Evolutionary conservation across 2,113 vertebrate genomes (phyloP).

Genomic region (Indicator indicator): DNA sequence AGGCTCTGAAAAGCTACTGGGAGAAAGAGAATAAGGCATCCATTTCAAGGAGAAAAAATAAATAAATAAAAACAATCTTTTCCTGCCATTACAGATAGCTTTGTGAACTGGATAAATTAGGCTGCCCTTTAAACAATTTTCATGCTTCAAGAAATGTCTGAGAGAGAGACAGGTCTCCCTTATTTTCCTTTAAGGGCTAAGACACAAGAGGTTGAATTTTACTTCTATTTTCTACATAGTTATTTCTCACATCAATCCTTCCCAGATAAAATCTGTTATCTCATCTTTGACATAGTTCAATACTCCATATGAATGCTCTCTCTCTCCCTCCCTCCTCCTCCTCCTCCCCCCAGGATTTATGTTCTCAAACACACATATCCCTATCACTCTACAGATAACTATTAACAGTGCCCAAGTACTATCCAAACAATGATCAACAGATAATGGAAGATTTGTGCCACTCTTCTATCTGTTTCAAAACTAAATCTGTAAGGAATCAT

Average conservation of each 20-base stretch:
- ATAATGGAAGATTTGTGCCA: not conserved
- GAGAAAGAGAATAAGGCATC: conserved; percentile 62
- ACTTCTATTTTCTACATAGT: not conserved
- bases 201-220: conserved; percentile 43
- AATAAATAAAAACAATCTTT: conserved; percentile 65
- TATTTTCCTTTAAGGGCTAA: conserved; percentile 47
- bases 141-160: conserved; percentile 47
- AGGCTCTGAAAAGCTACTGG: conserved; percentile 57
- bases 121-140: conserved; percentile 65
- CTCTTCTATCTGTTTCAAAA: not conserved
- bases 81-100: conserved; percentile 68
- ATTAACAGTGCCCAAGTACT: not conserved
- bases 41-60: conserved; percentile 39
- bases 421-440: not conserved
- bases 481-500: not conserved
- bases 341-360: not conserved
- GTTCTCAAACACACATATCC: not conserved
- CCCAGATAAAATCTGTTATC: not conserved
- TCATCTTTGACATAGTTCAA: not conserved
- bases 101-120: conserved; percentile 67
- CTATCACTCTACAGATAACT: not conserved
- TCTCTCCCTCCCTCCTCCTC: no score
- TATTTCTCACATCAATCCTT: not conserved
- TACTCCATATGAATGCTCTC: not conserved
- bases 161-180: conserved; percentile 31